Evolutionary conservation across 2,797 vertebrate species (phyloP).

Genomic region (Eptatretus atami): DNA sequence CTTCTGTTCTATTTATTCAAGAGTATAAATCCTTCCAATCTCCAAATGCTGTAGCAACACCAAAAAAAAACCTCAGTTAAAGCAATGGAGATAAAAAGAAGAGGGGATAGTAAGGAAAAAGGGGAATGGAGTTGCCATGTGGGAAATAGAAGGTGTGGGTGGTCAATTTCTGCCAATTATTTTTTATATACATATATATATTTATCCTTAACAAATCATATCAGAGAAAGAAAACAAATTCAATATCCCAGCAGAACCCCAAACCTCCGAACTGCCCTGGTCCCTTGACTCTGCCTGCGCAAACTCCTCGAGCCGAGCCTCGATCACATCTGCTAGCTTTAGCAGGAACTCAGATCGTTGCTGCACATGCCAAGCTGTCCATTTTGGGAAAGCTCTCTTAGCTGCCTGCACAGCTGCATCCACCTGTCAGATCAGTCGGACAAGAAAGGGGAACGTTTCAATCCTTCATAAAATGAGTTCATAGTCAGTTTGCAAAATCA

Average conservation of each 20-base stretch:
- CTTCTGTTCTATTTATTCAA: too few relatives aligned
- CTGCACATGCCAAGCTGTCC: slow-evolving; percentile 34
- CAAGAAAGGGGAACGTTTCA: too few relatives aligned
- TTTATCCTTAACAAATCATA: background rate
- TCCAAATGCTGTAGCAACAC: too few relatives aligned
- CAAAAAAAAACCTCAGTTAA: too few relatives aligned
- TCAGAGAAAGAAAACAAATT: slow-evolving; percentile 6
- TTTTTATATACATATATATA: too few relatives aligned
- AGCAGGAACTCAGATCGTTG: slow-evolving; percentile 33
- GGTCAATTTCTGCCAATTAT: background rate
- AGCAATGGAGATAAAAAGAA: too few relatives aligned
- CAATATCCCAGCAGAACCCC: background rate
- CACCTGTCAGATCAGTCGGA: slow-evolving; percentile 18
- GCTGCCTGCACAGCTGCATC: slow-evolving; percentile 49
- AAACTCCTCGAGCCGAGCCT: slow-evolving; percentile 38
- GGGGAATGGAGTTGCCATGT: background rate
- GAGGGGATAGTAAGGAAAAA: background rate
- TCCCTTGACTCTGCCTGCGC: slow-evolving; percentile 65
- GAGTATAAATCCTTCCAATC: too few relatives aligned
- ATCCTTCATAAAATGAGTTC: too few relatives aligned
- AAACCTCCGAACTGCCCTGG: slow-evolving; percentile 27
- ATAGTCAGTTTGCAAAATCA: too few relatives aligned
- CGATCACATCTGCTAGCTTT: slow-evolving; percentile 50
- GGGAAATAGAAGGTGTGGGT: background rate
- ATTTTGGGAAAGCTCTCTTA: slow-evolving; percentile 36